Evolutionary conservation across 1,140 invertebrate genomes (phyloP), one percentile per base, ranked within the genome.

Genomic region (Dendroctonus valens): DNA sequence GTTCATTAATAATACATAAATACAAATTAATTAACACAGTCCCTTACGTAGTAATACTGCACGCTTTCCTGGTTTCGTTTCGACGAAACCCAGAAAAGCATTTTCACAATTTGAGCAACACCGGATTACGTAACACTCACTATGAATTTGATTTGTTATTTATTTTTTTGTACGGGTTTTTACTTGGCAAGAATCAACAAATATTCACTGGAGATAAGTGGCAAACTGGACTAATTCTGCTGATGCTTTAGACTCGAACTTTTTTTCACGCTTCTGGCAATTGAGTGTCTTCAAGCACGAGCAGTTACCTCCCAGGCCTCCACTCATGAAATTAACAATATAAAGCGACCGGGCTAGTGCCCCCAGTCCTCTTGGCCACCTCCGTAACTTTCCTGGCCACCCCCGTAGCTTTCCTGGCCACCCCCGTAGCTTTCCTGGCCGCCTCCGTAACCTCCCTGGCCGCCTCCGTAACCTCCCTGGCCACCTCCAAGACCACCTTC

Each of bases 11-110:
- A 59, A 73, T 65, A 70, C 69, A 73, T 72, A 72, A 71, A 71
- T 57, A 71, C 44, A 67, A 52, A 59, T 49, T 73, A 73, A 75
- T 73, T 73, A 76, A 76, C 73, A 75, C 72, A 76, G 73, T 72
- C 73, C 71, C 68, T 74, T 70, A 63, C 53, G 59, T 66, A 73
- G 72, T 76, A 76, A 76, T 74, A 76, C 73, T 76, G 74, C 59
- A 74, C 69, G 70, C 74, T 70, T 65, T 57, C 65, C 44, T 38
- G 46, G 12, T 40, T 59, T 38, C 15, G 38, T 9, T 9, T 7
- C 12, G 6, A 26, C 26, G 26, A 26, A 26, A 26, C 40, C 39
- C 8, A 11, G 50, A 8, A 11, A 54, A 55, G 9, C 42, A 44
- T 49, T 44, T 49, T 48, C 39, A 37, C 7, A 9, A 38, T 7